A percentile compares a stretch with the other conserved stretches of the same genome.
Conservation (phyloP, 2,888 invertebrate genomes). For the Lamellibrachia columna region DNA sequence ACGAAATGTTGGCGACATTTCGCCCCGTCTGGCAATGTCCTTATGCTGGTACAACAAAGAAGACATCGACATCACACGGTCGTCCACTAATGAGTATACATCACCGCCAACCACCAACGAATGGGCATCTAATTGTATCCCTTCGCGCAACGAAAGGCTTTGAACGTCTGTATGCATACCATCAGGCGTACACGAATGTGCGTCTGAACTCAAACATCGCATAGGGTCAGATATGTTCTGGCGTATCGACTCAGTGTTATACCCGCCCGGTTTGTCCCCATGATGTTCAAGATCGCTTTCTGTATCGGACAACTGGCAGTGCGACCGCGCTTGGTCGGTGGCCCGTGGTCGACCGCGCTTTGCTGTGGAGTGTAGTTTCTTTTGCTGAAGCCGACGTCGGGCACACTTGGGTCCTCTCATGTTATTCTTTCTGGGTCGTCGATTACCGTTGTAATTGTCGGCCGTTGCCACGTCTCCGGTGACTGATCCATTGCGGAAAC, state of each 20-base stretch:
- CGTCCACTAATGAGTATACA: not conserved
- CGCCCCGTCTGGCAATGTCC: not conserved
- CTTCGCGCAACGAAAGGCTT: not conserved
- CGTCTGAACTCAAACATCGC: not conserved
- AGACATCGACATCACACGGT: not conserved
- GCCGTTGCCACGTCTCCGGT: not conserved
- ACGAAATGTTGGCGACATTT: not conserved
- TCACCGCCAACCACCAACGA: not conserved
- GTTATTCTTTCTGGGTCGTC: not conserved
- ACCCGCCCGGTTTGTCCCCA: not conserved
- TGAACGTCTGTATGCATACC: not conserved
- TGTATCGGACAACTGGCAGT: not conserved
- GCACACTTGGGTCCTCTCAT: not conserved
- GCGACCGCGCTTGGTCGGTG: not conserved
- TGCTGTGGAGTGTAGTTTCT: not conserved
- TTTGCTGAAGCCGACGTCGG: not conserved
- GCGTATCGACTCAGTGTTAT: not conserved
- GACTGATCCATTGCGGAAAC: not conserved
- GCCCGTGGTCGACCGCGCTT: not conserved
- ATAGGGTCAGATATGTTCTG: not conserved
- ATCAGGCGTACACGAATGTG: not conserved
- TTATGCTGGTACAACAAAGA: conserved; percentile 1
- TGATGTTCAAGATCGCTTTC: not conserved
- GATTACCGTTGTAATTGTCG: not conserved
- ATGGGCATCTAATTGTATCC: too few species aligned